phyloP scores from a whole-genome alignment of 2,797 vertebrate species.

The Fistularia tabacaria region DNA sequence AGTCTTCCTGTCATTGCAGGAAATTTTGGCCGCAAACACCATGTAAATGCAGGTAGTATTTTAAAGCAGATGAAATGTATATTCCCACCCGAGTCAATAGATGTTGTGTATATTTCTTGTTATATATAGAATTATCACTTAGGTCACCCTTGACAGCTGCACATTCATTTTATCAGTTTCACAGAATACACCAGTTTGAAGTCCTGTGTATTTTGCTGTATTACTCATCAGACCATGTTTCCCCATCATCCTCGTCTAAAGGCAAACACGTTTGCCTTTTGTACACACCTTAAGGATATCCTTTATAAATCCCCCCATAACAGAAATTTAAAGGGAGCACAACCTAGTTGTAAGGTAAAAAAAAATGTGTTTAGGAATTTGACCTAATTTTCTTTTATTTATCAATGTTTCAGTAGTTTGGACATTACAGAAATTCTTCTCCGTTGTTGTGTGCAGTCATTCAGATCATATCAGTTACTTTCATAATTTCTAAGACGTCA shows the following conservation, averaged over 20 bases:
- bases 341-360: no score
- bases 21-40: slow-evolving; percentile 27
- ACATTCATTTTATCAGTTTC: no score
- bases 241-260: neutral
- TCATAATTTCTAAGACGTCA: no score
- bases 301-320: no score
- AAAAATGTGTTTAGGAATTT: neutral
- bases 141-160: no score
- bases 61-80: slow-evolving; percentile 18
- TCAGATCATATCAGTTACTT: neutral
- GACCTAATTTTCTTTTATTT: neutral
- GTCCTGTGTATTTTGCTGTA: no score
- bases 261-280: no score
- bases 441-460: neutral
- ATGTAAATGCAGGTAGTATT: slow-evolving; percentile 27
- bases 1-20: slow-evolving; percentile 16
- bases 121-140: no score
- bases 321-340: neutral
- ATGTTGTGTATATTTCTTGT: no score
- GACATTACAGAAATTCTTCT: neutral
- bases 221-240: neutral
- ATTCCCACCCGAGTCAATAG: neutral
- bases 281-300: no score
- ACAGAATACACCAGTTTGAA: no score
- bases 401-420: neutral